phyloP scores from a whole-genome alignment of 2,888 invertebrate species.

The Choreutis nemorana region DNA sequence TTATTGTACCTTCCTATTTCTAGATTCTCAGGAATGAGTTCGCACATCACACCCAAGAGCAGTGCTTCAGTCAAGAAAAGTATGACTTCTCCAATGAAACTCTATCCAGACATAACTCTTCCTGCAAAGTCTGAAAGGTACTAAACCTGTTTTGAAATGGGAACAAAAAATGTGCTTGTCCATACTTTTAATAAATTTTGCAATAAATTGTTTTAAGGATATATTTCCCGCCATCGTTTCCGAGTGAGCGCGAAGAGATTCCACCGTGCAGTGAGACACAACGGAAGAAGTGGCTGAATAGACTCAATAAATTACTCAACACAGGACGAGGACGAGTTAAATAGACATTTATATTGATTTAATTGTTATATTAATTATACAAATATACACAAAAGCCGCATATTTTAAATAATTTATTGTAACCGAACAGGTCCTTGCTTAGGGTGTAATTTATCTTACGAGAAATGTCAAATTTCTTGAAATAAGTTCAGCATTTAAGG shows the following conservation, averaged over 20 bases:
- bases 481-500: no score
- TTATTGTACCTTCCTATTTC: no score
- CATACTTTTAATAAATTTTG: no score
- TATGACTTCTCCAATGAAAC: slow-evolving; percentile 13
- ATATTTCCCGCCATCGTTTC: slow-evolving; percentile 31
- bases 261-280: slow-evolving; percentile 33
- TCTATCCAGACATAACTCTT: slow-evolving; percentile 32
- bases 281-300: slow-evolving; percentile 37
- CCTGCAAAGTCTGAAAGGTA: slow-evolving; percentile 16
- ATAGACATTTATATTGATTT: background rate
- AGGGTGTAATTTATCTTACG: no score
- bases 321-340: no score
- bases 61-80: slow-evolving; percentile 24
- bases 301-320: slow-evolving; percentile 28
- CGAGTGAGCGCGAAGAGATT: slow-evolving; percentile 22
- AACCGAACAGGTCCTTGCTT: no score
- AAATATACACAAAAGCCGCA: no score
- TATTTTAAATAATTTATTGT: background rate
- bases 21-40: no score
- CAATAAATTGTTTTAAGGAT: slow-evolving; percentile 16
- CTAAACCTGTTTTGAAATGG: no score
- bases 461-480: no score
- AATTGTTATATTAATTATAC: background rate
- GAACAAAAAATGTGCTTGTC: no score
- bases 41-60: slow-evolving; percentile 22